A percentile compares a stretch with the other conserved stretches of the same genome.
phyloP scores from a whole-genome alignment of 2,797 vertebrate genomes.

The Etheostoma nigrum region DNA sequence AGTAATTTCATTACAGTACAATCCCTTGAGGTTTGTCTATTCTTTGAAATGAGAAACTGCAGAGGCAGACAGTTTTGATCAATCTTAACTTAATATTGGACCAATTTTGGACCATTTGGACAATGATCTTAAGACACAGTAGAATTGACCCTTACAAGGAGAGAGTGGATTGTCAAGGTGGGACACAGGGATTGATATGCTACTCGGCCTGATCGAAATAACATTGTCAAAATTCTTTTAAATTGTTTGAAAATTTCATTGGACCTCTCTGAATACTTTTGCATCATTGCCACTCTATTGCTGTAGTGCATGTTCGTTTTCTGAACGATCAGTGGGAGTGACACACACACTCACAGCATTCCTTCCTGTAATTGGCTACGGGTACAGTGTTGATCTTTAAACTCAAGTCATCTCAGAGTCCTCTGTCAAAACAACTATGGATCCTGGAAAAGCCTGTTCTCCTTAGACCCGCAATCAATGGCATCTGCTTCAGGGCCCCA shows the following conservation, averaged over 20 bases:
- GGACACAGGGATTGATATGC: constrained; percentile 15
- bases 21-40: constrained; percentile 53
- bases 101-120: constrained; percentile 65
- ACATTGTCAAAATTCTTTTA: constrained; percentile 1
- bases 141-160: constrained; percentile 55
- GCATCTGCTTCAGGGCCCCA: constrained; percentile 30
- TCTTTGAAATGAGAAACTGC: constrained; percentile 65
- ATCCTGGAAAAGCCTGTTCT: constrained; percentile 63
- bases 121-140: constrained; percentile 39
- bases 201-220: constrained; percentile 7
- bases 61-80: constrained; percentile 60
- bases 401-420: constrained; percentile 31
- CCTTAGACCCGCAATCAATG: constrained; percentile 23
- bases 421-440: constrained; percentile 49
- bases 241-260: constrained; percentile 10
- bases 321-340: constrained; percentile 64
- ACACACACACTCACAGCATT: constrained; percentile 31
- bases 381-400: constrained; percentile 64
- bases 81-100: constrained; percentile 69
- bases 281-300: constrained; percentile 3
- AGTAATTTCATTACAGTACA: constrained; percentile 59
- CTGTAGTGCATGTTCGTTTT: constrained; percentile 38
- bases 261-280: not conserved
- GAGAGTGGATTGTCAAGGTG: constrained; percentile 31
- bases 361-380: constrained; percentile 57